Evolutionary conservation across 2,797 vertebrate genomes (phyloP).

Genomic region (Streptopelia turtur): DNA sequence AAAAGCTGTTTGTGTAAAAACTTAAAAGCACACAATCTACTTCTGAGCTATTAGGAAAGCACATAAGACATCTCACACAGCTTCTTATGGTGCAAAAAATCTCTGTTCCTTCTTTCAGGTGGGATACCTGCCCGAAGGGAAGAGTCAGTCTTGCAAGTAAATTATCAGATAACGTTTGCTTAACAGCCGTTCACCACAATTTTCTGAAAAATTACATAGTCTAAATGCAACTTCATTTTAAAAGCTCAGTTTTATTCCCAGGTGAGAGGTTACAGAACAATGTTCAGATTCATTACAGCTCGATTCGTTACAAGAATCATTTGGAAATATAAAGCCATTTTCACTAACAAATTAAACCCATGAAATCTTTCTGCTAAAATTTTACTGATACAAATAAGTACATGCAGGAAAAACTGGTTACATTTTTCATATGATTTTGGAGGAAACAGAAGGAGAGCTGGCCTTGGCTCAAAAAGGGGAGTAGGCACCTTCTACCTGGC

Average conservation of each 20-base stretch:
- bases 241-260: conserved; percentile 39
- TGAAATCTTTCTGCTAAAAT: neutral
- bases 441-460: neutral
- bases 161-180: neutral
- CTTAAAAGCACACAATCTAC: neutral
- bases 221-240: neutral
- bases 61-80: neutral
- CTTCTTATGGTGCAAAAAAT: neutral
- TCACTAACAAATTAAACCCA: neutral
- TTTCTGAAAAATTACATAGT: neutral
- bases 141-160: neutral
- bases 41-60: neutral
- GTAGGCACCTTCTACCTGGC: neutral
- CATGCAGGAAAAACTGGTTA: neutral
- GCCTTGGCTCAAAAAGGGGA: neutral
- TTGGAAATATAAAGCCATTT: conserved; percentile 4
- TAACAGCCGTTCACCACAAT: neutral
- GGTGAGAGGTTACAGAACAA: neutral
- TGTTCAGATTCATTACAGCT: neutral
- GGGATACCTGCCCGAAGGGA: neutral
- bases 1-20: neutral
- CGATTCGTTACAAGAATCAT: neutral
- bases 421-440: neutral
- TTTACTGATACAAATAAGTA: neutral
- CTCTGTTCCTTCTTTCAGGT: neutral